A percentile compares a stretch with the other conserved stretches of the same genome.
phyloP scores from a whole-genome alignment of 2,797 vertebrate species.

The Coregonus sp. region DNA sequence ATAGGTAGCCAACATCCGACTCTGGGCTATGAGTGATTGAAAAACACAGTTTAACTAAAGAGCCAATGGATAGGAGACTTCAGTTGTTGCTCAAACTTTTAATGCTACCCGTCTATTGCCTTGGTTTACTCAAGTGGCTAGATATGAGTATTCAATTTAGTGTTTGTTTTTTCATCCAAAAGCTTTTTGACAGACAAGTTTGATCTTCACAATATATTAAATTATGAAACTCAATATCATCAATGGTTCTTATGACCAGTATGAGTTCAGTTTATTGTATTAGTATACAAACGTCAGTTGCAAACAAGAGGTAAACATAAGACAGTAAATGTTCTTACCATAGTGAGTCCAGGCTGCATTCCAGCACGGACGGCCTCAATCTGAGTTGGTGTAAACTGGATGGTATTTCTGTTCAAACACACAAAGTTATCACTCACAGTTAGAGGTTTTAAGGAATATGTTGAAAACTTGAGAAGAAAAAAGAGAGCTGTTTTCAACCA shows the following conservation, averaged over 20 bases:
- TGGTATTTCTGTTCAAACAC: conserved; percentile 85
- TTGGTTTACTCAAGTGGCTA: not conserved
- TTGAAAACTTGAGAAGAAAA: conserved; percentile 19
- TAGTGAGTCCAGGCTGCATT: conserved; percentile 98
- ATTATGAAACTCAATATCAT: not conserved
- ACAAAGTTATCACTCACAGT: conserved; percentile 7
- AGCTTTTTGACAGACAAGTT: not conserved
- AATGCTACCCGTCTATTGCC: not conserved
- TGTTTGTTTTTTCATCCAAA: too few relatives aligned
- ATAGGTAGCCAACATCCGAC: conserved; percentile 16
- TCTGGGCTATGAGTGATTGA: not conserved
- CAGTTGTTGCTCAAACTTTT: not conserved
- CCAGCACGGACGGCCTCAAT: conserved; percentile 98
- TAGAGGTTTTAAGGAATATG: conserved; percentile 17
- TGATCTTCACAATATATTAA: not conserved
- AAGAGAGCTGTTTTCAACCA: conserved; percentile 13
- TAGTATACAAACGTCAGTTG: not conserved
- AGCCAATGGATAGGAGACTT: not conserved
- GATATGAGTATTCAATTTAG: not conserved
- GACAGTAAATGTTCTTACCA: conserved; percentile 79
- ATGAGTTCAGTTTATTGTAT: not conserved
- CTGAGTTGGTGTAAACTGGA: conserved; percentile 95
- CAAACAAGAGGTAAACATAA: not conserved
- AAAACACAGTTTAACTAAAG: not conserved
- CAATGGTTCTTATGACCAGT: not conserved